These are phyloP conservation scores for Perodicticus potto DNA, from an alignment of 2,797 vertebrate species.

Conservation along the genomic window DNA sequence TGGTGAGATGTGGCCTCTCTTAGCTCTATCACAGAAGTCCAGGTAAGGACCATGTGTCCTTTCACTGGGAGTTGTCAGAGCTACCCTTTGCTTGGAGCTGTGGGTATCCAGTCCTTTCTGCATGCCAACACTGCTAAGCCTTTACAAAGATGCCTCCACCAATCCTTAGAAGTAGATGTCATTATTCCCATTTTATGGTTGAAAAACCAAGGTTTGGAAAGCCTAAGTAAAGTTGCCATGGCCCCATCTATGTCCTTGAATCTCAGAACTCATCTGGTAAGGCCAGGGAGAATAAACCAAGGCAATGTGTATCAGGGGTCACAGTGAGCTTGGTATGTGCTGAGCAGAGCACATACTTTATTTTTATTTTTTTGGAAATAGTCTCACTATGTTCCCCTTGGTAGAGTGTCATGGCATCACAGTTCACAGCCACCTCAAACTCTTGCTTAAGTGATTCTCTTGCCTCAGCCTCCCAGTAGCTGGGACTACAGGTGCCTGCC, in stretches of 20 bases:
- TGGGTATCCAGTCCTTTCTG: neutral
- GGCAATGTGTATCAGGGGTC: neutral
- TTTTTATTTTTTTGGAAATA: neutral
- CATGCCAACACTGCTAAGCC: neutral
- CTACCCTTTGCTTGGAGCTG: neutral
- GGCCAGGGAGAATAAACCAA: neutral
- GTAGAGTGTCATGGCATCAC: too few species aligned
- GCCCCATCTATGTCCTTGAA: neutral
- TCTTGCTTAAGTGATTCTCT: too few species aligned
- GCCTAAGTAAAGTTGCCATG: neutral
- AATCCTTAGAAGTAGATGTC: neutral
- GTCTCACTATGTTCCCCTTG: too few species aligned
- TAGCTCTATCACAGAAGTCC: neutral
- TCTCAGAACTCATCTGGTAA: neutral
- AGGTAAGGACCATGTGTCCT: neutral
- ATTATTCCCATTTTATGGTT: neutral
- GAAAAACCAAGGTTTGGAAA: neutral
- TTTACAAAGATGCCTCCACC: neutral
- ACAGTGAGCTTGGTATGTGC: neutral
- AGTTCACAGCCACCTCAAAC: too few species aligned
- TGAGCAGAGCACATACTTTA: neutral
- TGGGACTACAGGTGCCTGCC: too few species aligned
- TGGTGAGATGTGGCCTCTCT: accelerated
- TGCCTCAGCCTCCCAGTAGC: too few species aligned
- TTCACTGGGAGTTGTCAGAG: neutral